Evolutionary conservation across 2,113 vertebrate genomes (phyloP).

Genomic region (Brachyistius frenatus): DNA sequence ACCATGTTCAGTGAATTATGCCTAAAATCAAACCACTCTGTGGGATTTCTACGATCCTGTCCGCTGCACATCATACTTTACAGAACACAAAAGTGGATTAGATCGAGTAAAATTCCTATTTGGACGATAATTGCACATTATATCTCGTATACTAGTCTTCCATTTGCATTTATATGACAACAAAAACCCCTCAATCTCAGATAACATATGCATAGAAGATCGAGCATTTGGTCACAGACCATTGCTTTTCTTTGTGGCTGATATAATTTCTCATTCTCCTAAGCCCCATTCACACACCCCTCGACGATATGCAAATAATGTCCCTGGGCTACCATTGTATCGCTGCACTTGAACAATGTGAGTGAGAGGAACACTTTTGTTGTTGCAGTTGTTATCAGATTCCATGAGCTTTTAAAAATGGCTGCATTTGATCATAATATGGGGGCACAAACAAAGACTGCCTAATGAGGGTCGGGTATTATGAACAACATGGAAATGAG

Average conservation of each 20-base stretch:
- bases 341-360: constrained; percentile 55
- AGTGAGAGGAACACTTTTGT: constrained; percentile 49
- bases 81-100: constrained; percentile 51
- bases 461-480: constrained; percentile 24
- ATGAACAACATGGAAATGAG: constrained; percentile 50
- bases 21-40: constrained; percentile 6
- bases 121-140: constrained; percentile 71
- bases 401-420: constrained; percentile 55
- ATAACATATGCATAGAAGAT: constrained; percentile 72
- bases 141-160: constrained; percentile 45
- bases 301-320: constrained; percentile 75
- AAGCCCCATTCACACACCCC: constrained; percentile 68
- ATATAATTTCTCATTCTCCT: constrained; percentile 75
- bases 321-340: constrained; percentile 70
- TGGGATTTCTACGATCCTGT: constrained; percentile 29
- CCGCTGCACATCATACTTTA: constrained; percentile 53
- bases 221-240: constrained; percentile 72
- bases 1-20: constrained; percentile 6
- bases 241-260: constrained; percentile 74
- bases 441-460: constrained; percentile 45
- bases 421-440: constrained; percentile 49
- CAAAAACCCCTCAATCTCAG: constrained; percentile 65
- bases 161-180: constrained; percentile 78
- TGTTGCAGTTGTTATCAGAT: constrained; percentile 55
- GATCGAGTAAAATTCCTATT: constrained; percentile 48